These are phyloP conservation scores for Scolopax bukidnonensis DNA, from an alignment of 2,797 vertebrate genomes.

Conservation along the genomic window DNA sequence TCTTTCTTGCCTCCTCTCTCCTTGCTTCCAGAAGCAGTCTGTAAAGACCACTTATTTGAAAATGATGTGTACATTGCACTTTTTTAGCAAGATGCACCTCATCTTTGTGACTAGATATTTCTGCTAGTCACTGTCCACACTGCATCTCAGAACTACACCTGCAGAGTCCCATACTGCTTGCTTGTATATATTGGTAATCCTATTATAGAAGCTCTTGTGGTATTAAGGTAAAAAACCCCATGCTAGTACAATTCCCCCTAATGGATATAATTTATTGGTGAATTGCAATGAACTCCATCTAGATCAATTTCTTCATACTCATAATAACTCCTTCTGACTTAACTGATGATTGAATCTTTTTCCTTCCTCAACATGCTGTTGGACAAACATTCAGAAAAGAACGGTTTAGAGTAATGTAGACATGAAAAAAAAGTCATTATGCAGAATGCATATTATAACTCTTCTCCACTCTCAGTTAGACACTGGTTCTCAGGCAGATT, in stretches of 20 bases:
- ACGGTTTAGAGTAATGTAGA: background rate
- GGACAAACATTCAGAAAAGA: background rate
- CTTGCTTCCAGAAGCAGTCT: background rate
- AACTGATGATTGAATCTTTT: background rate
- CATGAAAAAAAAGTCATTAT: background rate
- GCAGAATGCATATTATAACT: background rate
- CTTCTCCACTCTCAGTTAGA: background rate
- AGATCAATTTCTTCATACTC: background rate
- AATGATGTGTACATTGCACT: background rate
- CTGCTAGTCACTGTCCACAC: background rate
- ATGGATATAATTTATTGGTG: background rate
- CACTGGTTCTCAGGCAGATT: background rate
- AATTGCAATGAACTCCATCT: background rate
- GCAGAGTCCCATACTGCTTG: background rate
- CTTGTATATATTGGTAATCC: background rate
- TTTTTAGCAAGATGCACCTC: background rate
- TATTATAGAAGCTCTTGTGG: background rate
- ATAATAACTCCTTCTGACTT: background rate
- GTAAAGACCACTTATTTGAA: background rate
- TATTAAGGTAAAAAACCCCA: background rate
- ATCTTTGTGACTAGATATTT: background rate
- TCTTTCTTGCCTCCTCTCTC: background rate
- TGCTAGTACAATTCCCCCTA: background rate
- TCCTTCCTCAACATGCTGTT: background rate
- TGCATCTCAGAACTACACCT: background rate